Evolutionary conservation across 2,113 vertebrate genomes (phyloP).

Genomic region (Vulpes lagopus): DNA sequence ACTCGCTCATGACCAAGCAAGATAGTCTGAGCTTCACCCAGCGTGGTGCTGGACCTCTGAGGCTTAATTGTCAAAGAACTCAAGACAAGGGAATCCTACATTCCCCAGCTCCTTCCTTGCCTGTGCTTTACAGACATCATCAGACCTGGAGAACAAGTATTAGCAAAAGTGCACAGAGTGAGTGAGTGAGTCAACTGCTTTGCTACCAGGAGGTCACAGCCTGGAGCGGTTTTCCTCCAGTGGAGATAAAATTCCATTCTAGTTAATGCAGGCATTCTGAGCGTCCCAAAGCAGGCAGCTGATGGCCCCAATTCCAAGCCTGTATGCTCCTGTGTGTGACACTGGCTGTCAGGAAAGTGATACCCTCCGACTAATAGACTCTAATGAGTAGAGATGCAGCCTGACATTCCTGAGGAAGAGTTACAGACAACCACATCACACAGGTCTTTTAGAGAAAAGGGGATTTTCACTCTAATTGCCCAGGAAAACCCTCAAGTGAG

Average conservation of each 20-base stretch:
- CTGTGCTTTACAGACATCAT: neutral
- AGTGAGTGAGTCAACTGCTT: neutral
- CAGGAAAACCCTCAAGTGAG: neutral
- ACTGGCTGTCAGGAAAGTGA: slow-evolving; percentile 63
- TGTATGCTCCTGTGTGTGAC: slow-evolving; percentile 19
- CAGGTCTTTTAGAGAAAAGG: neutral
- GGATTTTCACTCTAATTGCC: slow-evolving; percentile 68
- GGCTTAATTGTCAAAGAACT: neutral
- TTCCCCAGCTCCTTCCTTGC: neutral
- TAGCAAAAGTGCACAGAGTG: neutral
- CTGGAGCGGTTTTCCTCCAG: neutral
- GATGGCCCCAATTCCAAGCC: neutral
- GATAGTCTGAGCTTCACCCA: neutral
- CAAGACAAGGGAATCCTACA: neutral
- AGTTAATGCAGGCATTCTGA: neutral
- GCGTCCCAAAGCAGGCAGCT: neutral
- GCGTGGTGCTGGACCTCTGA: neutral
- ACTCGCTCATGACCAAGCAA: neutral
- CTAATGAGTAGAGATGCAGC: slow-evolving; percentile 47
- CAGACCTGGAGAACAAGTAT: neutral
- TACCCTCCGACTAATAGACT: slow-evolving; percentile 16
- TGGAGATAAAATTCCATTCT: slow-evolving; percentile 43
- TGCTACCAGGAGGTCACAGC: neutral
- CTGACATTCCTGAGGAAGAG: slow-evolving; percentile 57
- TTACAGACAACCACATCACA: neutral